Evolutionary conservation across 2,888 invertebrate species (phyloP), one percentile per base, ranked within the genome.

Genomic region (Tridacna crocea): DNA sequence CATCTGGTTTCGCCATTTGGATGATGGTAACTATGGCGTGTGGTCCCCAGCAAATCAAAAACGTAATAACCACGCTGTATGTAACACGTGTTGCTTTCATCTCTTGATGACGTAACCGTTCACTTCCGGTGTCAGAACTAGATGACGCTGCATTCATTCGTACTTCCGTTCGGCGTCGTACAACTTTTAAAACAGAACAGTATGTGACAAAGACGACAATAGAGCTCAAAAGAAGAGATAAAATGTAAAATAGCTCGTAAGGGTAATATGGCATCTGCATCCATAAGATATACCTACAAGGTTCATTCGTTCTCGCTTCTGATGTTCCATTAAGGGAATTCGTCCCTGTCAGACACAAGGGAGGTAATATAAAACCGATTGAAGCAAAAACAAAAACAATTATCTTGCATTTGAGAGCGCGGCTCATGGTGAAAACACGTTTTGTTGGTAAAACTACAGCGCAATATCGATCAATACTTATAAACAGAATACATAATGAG

Each of bases 1-100:
- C 79, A 2, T 70, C 55, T 36, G 83, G 79, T 17, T 78, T 58
- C 13, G 60, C 58, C 27, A 81, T 79, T 66, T 85, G 83, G n/a
- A 85, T 58, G 13, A 85, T 26, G 0, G 83, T 83, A 6, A 85
- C 76, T 11, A 85, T 58, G 6, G 77, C 77, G 70, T 85, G 85
- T 3, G 85, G 85, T 47, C 80, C 85, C 85, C 85, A 85, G 61
- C 85, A 85, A 15, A 85, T 75, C 12, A 85, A 68, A 61, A 85
- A 85, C n/a, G 79, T 77, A 36, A 83, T 36, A 13, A 85, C 81
- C 10, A 85, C 77, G 15, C 79, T 79, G 61, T 81, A 79, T 0
- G 85, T 79, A 10, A 85, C 77, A 22, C 81, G 79, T 15, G 85
- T 85, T 12, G 85, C 85, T 63, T 83, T 83, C 22, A 72, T 47